Percentiles rank a stretch among this genome's conserved stretches.
These are phyloP conservation scores for Molossus molossus DNA, from an alignment of 2,797 vertebrate genomes.

Conservation along the genomic window DNA sequence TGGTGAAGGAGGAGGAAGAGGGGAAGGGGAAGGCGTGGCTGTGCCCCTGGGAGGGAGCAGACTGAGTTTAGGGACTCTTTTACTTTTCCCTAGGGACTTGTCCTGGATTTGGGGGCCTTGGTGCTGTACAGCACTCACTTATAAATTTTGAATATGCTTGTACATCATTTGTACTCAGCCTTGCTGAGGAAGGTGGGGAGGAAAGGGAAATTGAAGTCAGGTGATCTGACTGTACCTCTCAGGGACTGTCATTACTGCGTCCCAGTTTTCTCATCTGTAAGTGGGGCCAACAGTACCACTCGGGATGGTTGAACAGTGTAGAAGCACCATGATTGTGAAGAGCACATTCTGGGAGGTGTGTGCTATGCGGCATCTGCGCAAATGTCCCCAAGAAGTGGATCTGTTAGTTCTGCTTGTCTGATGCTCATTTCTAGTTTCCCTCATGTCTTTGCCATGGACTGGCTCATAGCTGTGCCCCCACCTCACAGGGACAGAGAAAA, in stretches of 20 bases:
- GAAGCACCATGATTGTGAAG: neutral
- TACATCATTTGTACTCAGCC: neutral
- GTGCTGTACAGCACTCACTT: neutral
- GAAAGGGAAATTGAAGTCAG: slow-evolving; percentile 21
- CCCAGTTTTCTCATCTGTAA: slow-evolving; percentile 9
- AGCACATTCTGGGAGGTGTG: neutral
- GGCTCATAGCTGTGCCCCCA: neutral
- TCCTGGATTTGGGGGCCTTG: neutral
- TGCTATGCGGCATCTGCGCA: neutral
- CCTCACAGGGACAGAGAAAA: neutral
- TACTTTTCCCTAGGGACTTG: neutral
- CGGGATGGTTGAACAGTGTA: neutral
- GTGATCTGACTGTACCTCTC: neutral
- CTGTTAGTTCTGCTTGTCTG: neutral
- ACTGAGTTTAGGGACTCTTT: too few relatives aligned
- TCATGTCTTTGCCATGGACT: neutral
- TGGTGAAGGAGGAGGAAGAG: too few relatives aligned
- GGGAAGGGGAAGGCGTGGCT: too few relatives aligned
- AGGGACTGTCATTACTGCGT: neutral
- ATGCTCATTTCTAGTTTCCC: neutral
- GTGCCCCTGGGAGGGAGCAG: too few relatives aligned
- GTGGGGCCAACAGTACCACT: neutral
- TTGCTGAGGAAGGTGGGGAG: slow-evolving; percentile 22
- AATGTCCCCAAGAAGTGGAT: neutral
- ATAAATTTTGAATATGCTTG: neutral